phyloP scores from a whole-genome alignment of 2,888 invertebrate species.

The Auanema freiburgensis region DNA sequence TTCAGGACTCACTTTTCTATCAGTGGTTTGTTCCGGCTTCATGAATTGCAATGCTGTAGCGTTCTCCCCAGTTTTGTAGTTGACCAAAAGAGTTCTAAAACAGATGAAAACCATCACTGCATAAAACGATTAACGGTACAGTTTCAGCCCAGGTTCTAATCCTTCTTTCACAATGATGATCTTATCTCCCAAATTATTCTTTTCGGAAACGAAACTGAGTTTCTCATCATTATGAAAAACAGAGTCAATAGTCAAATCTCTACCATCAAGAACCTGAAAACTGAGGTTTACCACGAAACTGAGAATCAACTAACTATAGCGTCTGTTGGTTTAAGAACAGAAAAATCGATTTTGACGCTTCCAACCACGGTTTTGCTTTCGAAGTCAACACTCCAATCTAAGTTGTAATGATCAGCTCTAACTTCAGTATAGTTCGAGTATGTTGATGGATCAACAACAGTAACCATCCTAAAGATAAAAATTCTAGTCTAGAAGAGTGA shows the following conservation, averaged over 20 bases:
- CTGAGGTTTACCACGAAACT: background rate
- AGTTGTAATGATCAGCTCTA: conserved; percentile 36
- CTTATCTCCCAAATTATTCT: conserved; percentile 31
- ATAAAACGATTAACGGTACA: background rate
- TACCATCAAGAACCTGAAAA: conserved; percentile 48
- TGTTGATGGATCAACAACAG: conserved; percentile 42
- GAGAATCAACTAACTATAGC: conserved; percentile 31
- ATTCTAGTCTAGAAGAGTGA: background rate
- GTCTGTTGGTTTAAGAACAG: conserved; percentile 34
- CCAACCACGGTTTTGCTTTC: conserved; percentile 40
- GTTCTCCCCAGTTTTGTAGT: conserved; percentile 78
- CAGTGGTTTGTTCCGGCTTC: conserved; percentile 80
- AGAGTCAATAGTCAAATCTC: conserved; percentile 40
- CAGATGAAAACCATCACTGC: background rate
- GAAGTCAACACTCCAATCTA: conserved; percentile 57
- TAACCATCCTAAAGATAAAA: conserved; percentile 7
- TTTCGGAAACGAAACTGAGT: conserved; percentile 21
- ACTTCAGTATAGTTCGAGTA: conserved; percentile 49
- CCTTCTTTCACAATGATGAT: conserved; percentile 13
- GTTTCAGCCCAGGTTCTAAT: conserved; percentile 20
- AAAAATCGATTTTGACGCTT: conserved; percentile 25
- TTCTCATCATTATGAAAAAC: conserved; percentile 22
- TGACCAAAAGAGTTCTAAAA: conserved; percentile 66
- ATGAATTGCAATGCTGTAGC: conserved; percentile 88
- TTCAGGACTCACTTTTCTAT: conserved; percentile 73